These are phyloP conservation scores for Tethea ocularis DNA, from an alignment of 2,888 invertebrate species.

Conservation along the genomic window DNA sequence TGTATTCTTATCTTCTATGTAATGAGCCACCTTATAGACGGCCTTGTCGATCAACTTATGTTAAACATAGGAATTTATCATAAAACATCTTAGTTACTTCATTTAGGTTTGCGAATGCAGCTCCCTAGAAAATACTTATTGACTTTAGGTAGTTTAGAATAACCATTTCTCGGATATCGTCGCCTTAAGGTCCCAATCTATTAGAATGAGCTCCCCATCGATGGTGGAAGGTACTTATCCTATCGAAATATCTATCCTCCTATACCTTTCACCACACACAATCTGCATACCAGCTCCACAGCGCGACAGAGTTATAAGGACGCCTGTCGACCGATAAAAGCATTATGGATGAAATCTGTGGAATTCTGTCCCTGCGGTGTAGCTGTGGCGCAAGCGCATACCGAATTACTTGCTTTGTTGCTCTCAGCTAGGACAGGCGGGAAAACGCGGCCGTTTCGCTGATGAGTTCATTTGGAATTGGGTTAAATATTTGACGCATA, in stretches of 20 bases:
- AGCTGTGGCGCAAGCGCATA: neutral
- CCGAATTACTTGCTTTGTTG: conserved; percentile 5
- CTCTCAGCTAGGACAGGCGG: neutral
- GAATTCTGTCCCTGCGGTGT: conserved; percentile 13
- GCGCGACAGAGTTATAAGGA: conserved; percentile 17
- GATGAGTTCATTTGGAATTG: neutral
- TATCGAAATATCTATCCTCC: neutral
- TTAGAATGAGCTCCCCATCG: too few species aligned
- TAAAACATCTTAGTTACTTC: too few species aligned
- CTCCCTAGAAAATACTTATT: too few species aligned
- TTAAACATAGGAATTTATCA: too few species aligned
- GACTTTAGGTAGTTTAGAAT: too few species aligned
- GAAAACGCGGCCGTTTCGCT: neutral
- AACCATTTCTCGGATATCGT: too few species aligned
- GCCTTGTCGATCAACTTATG: too few species aligned
- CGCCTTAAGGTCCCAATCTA: too few species aligned
- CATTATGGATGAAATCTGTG: conserved; percentile 14
- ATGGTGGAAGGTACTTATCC: too few species aligned
- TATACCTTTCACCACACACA: neutral
- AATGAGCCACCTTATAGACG: too few species aligned
- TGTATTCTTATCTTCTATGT: too few species aligned
- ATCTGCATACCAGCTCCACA: conserved; percentile 1
- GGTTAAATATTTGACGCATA: neutral
- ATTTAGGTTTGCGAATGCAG: too few species aligned
- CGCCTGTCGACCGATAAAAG: conserved; percentile 15